Conservation (phyloP, 1,140 invertebrate genomes). For the Sarcophaga peregrina region DNA sequence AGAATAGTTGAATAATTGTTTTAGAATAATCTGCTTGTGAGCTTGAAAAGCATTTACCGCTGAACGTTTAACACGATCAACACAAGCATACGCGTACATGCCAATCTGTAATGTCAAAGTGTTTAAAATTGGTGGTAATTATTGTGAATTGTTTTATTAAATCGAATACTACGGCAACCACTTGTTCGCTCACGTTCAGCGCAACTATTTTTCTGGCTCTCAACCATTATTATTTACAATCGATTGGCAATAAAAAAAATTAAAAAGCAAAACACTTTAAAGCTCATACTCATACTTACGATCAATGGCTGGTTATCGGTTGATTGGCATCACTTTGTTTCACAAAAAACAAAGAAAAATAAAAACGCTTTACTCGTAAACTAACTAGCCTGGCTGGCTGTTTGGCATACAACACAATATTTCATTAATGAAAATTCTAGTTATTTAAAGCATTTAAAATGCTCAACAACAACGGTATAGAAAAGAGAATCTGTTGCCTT, state of each 20-base stretch:
- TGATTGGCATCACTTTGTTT: not conserved
- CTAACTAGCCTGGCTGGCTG: too few species aligned
- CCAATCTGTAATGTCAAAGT: slow-evolving; percentile 21
- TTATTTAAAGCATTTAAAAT: slow-evolving; percentile 23
- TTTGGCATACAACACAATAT: not conserved
- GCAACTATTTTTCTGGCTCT: not conserved
- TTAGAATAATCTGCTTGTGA: not conserved
- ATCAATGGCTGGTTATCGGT: slow-evolving; percentile 5
- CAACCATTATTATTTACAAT: not conserved
- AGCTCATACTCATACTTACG: too few species aligned
- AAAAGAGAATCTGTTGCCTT: too few species aligned
- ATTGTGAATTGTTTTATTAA: slow-evolving; percentile 23
- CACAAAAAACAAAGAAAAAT: too few species aligned
- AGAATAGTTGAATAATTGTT: slow-evolving; percentile 20
- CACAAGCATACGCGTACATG: not conserved
- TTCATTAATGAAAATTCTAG: slow-evolving; percentile 25
- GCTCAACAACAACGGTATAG: not conserved
- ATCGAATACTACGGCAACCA: not conserved
- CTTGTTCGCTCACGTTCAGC: not conserved
- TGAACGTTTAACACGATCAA: slow-evolving; percentile 2
- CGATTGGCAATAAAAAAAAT: not conserved
- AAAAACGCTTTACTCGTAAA: too few species aligned
- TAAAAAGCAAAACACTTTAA: not conserved
- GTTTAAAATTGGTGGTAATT: slow-evolving; percentile 27
- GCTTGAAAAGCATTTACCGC: slow-evolving; percentile 17